Base-by-base conservation (phyloP, 37 sponge, comb jelly and placozoan genomes). In the Geodia barretti region DNA sequence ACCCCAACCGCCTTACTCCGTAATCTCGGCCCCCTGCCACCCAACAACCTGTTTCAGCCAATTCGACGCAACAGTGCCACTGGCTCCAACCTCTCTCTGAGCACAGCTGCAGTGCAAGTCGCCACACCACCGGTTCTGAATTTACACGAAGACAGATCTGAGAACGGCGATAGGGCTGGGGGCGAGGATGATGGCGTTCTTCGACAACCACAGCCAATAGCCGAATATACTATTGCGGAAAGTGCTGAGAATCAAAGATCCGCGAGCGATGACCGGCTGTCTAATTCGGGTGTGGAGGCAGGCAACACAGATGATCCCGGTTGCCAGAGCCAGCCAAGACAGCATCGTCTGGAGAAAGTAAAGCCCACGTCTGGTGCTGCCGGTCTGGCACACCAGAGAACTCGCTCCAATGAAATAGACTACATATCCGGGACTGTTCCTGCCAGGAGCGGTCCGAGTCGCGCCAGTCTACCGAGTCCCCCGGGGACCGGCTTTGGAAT, bases 321-420 rank as follows among this genome's bases (percentile, higher is more conserved):
- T 17, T 47, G 54, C 14, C 54, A 47, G 54, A 14, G 54, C 14
- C 7, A 47, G 7, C 7, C 11, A 17, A 47, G 14, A 14, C 54
- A 47, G 14, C 54, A 47, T 47, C n/a, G n/a, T n/a, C n/a, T n/a
- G n/a, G n/a, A n/a, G n/a, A n/a, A n/a, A n/a, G n/a, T n/a, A n/a
- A n/a, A n/a, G n/a, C n/a, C n/a, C n/a, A 47, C 7, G 14, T 17
- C 54, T 47, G 54, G 7, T 17, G 14, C 7, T 47, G 54, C 54
- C 7, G 54, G 7, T 17, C 14, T 47, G 14, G 54, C 54, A 17
- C 83, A 83, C 33, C 75, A 73, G 58, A 23, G 83, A 43, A 83
- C 74, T 36, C 83, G 74, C 34, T 83, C 83, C 23, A 83, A 83
- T 43, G 83, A 83, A 32, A 74, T 83, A 14, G 83, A 83, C 83